Percentiles rank a stretch among this genome's conserved stretches.
These are phyloP conservation scores for Chesias legatella DNA, from an alignment of 2,888 invertebrate species.

Conservation along the genomic window DNA sequence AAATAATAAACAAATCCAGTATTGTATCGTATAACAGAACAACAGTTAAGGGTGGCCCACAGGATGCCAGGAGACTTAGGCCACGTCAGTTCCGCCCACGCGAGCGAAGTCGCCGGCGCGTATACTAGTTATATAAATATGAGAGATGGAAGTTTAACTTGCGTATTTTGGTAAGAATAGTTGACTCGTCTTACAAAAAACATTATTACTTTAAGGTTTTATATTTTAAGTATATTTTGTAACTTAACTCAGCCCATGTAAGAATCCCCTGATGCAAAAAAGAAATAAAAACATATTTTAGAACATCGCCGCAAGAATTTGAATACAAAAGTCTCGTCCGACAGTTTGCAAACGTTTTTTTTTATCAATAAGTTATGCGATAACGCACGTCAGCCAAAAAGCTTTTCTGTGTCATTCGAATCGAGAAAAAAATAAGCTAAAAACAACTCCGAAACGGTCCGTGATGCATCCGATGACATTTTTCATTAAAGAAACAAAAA, in stretches of 20 bases:
- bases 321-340: conserved; percentile 57
- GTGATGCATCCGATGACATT: conserved; percentile 66
- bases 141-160: too few species aligned
- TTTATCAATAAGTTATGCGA: conserved; percentile 54
- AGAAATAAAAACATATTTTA: conserved; percentile 25
- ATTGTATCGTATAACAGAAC: too few species aligned
- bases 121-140: too few species aligned
- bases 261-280: conserved; percentile 15
- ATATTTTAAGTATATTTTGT: too few species aligned
- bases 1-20: too few species aligned
- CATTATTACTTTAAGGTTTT: too few species aligned
- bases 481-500: conserved; percentile 61
- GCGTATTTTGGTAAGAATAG: too few species aligned
- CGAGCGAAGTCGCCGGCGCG: too few species aligned
- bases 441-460: conserved; percentile 37
- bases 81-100: too few species aligned
- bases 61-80: too few species aligned
- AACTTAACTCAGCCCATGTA: conserved; percentile 1
- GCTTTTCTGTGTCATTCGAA: conserved; percentile 73
- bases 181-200: too few species aligned
- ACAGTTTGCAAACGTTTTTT: conserved; percentile 44
- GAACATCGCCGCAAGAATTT: conserved; percentile 43
- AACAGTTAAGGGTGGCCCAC: too few species aligned
- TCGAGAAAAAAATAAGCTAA: conserved; percentile 40
- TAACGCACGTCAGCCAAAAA: conserved; percentile 72